phyloP scores from a whole-genome alignment of 2,888 invertebrate genomes.

The Epiblema foenella region DNA sequence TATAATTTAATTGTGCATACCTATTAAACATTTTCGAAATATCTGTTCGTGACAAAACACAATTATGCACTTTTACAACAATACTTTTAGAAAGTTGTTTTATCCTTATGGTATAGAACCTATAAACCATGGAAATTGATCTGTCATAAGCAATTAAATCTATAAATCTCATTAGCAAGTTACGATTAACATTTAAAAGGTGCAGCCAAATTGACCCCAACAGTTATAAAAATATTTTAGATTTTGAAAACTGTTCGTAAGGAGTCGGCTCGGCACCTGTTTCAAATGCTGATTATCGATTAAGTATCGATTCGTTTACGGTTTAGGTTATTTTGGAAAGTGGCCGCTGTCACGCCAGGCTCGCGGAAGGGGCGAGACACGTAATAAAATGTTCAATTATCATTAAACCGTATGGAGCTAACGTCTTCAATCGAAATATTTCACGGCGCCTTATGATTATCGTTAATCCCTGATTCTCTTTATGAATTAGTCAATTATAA shows the following conservation, averaged over 20 bases:
- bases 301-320: conserved; percentile 44
- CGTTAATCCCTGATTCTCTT: conserved; percentile 33
- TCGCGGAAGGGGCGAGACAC: conserved; percentile 42
- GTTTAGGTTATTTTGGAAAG: conserved; percentile 47
- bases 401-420: conserved; percentile 41
- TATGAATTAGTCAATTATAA: conserved; percentile 39
- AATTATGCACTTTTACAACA: conserved; percentile 54
- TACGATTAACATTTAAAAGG: conserved; percentile 34
- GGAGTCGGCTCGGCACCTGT: conserved; percentile 25
- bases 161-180: conserved; percentile 44
- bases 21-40: conserved; percentile 13
- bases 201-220: conserved; percentile 29
- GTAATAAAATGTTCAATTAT: conserved; percentile 47
- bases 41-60: conserved; percentile 56
- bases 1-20: conserved; percentile 24
- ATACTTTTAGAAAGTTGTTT: conserved; percentile 52
- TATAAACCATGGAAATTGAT: conserved; percentile 46
- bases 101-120: conserved; percentile 42
- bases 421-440: conserved; percentile 43
- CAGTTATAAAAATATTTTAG: conserved; percentile 34
- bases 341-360: conserved; percentile 46
- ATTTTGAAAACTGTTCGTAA: conserved; percentile 20
- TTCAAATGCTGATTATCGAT: conserved; percentile 42
- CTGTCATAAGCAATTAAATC: conserved; percentile 48
- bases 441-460: conserved; percentile 40